Conservation (phyloP, 2,888 invertebrate species). For the Teinopalpus imperialis region DNA sequence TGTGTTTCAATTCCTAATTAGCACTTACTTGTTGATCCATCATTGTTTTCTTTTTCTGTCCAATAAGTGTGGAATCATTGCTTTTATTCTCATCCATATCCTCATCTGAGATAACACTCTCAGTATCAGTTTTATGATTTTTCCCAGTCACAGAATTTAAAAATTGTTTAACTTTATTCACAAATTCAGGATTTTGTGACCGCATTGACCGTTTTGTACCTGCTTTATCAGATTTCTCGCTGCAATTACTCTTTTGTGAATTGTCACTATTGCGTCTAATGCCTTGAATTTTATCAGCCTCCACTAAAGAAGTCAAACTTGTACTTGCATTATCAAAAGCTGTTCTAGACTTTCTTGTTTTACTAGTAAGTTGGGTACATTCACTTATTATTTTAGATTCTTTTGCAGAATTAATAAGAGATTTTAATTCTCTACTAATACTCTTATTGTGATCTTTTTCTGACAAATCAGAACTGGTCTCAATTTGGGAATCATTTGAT, state of each 20-base stretch:
- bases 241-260: slow-evolving; percentile 60
- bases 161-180: slow-evolving; percentile 83
- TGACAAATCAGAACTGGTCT: slow-evolving; percentile 46
- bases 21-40: slow-evolving; percentile 33
- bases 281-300: slow-evolving; percentile 53
- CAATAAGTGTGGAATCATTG: slow-evolving; percentile 33
- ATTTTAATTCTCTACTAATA: slow-evolving; percentile 82
- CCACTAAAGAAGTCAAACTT: slow-evolving; percentile 61
- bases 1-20: no score
- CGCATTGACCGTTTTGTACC: slow-evolving; percentile 77
- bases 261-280: slow-evolving; percentile 56
- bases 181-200: slow-evolving; percentile 84
- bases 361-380: slow-evolving; percentile 78
- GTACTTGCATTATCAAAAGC: slow-evolving; percentile 70
- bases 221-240: slow-evolving; percentile 62
- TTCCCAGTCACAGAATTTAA: slow-evolving; percentile 77
- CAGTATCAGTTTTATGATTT: slow-evolving; percentile 45
- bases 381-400: slow-evolving; percentile 85
- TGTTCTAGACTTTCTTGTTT: slow-evolving; percentile 68
- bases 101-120: slow-evolving; percentile 45
- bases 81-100: slow-evolving; percentile 47
- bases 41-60: slow-evolving; percentile 41
- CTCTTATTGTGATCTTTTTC: slow-evolving; percentile 68
- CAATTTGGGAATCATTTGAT: slow-evolving; percentile 55
- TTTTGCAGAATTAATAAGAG: slow-evolving; percentile 84